Base-by-base conservation (phyloP, 2,797 vertebrate species). In the Chrysocyon brachyurus region DNA sequence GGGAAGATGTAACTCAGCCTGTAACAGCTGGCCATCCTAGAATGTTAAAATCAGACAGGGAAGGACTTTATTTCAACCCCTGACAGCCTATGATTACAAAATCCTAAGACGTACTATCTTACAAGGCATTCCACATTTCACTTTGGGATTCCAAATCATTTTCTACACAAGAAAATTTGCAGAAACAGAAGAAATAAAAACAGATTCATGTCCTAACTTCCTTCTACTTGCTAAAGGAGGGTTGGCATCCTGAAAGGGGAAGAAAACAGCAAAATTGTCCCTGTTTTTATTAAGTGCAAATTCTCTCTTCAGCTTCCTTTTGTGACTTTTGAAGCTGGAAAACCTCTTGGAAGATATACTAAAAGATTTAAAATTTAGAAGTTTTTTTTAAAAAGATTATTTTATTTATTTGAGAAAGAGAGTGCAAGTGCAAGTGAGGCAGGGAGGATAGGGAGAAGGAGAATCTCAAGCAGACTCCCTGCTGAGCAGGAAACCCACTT, bases 61-160 rank as follows among this genome's bases (percentile, higher is more conserved):
- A 94, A 72, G 15, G 56, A 83, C 31, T 68, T 54, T 46, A 72
- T 85, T 90, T 87, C 87, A 70, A 57, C 4, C 21, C n/a, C 77
- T 59, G 49, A 90, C 40, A 94, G 54, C 4, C 57, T 90, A 54
- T 46, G 17, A 90, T 63, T 54, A 40, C 61, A 86, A 83, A 78
- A 64, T 33, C 52, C 59, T 82, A 33, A 91, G 31, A 87, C 4
- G 24, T 64, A 52, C 57, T 84, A 46, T 66, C 31, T 70, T 14
- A 54, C 14, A 2, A n/a, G 36, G 36, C 49, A n/a, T 91, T 66
- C 73, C 57, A 31, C 24, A 49, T 64, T 81, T 95, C 56, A n/a
- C 72, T 91, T 91, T 88, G 78, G 70, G 57, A 93, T 61, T 66
- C 40, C 83, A 84, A 49, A 72, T 87, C 3, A 64, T 90, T 95